A percentile compares a stretch with the other conserved stretches of the same genome.
Conservation (phyloP, 1,140 invertebrate species). For the Platyscapa corneri region DNA sequence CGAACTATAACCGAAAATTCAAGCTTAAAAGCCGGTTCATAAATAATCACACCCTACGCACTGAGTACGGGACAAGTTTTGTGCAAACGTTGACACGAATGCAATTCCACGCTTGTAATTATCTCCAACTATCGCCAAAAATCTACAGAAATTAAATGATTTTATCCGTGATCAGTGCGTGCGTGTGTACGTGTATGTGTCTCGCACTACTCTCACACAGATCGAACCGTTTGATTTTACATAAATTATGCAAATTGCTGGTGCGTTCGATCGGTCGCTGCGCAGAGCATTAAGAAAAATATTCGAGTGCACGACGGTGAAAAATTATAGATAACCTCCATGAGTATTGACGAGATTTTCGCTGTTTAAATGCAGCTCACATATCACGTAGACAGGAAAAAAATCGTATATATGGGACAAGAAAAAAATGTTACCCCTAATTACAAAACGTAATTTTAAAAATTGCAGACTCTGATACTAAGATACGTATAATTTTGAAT, state of each 20-base stretch:
- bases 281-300: constrained; percentile 3
- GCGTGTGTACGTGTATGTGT: not conserved
- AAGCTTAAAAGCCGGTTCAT: not conserved
- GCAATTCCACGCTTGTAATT: constrained; percentile 25
- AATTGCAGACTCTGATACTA: not conserved
- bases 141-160: constrained; percentile 29
- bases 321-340: constrained; percentile 37
- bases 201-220: not conserved
- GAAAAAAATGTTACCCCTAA: not conserved
- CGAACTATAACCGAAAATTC: constrained; percentile 15
- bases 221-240: constrained; percentile 36
- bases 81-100: not conserved
- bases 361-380: constrained; percentile 14
- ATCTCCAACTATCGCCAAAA: constrained; percentile 38
- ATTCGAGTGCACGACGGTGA: not conserved
- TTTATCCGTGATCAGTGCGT: not conserved
- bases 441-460: not conserved
- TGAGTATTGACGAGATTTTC: constrained; percentile 23
- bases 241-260: constrained; percentile 42
- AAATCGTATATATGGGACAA: not conserved
- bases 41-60: not conserved
- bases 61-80: not conserved
- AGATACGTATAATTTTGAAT: not conserved
- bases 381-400: not conserved
- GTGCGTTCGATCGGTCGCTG: not conserved